A percentile compares a stretch with the other conserved stretches of the same genome.
Evolutionary conservation across 2,888 invertebrate genomes (phyloP).

Genomic region (Rhamnusium bicolor): DNA sequence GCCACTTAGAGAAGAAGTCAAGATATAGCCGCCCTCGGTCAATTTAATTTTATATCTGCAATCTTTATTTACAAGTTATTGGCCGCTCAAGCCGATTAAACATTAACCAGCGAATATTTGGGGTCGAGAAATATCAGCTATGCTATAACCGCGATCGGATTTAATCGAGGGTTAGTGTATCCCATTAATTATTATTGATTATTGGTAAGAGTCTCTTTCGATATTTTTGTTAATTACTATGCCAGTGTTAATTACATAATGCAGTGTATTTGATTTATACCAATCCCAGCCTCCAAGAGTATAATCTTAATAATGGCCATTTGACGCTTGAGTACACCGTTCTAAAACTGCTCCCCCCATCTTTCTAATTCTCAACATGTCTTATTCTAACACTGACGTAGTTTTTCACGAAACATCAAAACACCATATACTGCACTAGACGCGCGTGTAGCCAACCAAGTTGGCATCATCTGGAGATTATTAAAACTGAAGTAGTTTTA

Average conservation of each 20-base stretch:
- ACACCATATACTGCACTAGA: too few species aligned
- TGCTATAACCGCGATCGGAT: neutral
- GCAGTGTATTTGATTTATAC: constrained; percentile 19
- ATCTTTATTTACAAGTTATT: constrained; percentile 34
- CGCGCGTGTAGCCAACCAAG: too few species aligned
- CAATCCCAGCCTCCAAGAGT: neutral
- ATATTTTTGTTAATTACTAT: constrained; percentile 16
- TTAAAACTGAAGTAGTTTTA: too few species aligned
- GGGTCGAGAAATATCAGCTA: constrained; percentile 7
- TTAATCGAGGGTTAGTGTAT: neutral
- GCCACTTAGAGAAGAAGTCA: constrained; percentile 6
- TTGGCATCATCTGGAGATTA: too few species aligned
- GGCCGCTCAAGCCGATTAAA: constrained; percentile 5
- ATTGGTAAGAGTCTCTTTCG: neutral
- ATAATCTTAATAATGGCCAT: constrained; percentile 17
- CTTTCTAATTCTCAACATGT: too few species aligned
- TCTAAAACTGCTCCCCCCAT: neutral
- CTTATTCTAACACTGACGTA: too few species aligned
- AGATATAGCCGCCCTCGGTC: constrained; percentile 8
- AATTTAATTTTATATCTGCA: constrained; percentile 26
- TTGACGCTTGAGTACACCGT: neutral
- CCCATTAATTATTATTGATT: constrained; percentile 13
- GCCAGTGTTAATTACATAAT: constrained; percentile 17
- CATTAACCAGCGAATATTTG: neutral
- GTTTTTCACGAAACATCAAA: too few species aligned